Evolutionary conservation across 2,797 vertebrate genomes (phyloP), one percentile per base, ranked within the genome.

Genomic region (Oreortyx pictus): DNA sequence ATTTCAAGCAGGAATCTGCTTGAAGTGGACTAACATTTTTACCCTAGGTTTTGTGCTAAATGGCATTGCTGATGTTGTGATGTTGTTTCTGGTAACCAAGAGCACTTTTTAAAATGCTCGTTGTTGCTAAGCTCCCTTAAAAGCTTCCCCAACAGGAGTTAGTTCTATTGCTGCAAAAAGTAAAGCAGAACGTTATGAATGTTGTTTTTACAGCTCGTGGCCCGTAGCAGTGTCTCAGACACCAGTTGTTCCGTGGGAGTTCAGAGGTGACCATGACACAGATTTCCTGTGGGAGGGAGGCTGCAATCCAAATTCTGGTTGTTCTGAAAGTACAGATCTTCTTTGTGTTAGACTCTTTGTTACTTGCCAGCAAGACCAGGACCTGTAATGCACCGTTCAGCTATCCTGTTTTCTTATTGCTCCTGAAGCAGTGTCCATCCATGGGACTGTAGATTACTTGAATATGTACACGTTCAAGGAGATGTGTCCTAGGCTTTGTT

Each of bases 141-240:
- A 56, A 78, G 57, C 70, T 64, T 64, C 31, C 24, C 33, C 31
- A 25, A 5, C n/a, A 14, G 65, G 84, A 61, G 44, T 62, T 88
- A 59, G 47, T 62, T 54, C 44, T 33, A 3, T n/a, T 66, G 41
- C 72, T 76, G n/a, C 18, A 56, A n/a, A n/a, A 85, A 86, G 80
- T 82, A 77, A 86, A 71, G 57, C 54, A 67, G 57, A 81, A 83
- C 19, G 84, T 67, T 91, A 87, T 71, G 80, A 90, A 92, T 61
- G 49, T 41, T 31, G 17, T 64, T 82, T 31, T 43, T 20, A 49
- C 57, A 31, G 35, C 41, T 35, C 41, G 29, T 20, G 62, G 47
- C 41, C 57, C 12, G 11, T 47, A 47, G 1, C 56, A 41, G 3
- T 15, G 37, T 62, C 35, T 47, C 20, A 61, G 16, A 3, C 29